phyloP scores from a whole-genome alignment of 2,888 invertebrate genomes.

The Cantharis rustica region DNA sequence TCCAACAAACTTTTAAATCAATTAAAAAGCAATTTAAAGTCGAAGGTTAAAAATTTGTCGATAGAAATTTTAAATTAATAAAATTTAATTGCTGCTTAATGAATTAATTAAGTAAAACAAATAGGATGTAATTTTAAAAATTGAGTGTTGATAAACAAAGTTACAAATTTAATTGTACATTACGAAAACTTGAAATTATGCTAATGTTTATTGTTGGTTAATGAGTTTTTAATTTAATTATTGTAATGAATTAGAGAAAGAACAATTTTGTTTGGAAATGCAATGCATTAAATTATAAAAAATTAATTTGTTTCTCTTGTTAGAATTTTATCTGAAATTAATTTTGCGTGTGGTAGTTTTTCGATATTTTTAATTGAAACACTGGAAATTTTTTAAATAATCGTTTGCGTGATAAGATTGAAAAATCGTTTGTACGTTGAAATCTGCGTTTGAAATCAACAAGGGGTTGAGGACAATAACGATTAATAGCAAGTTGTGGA shows the following conservation, averaged over 20 bases:
- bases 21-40: neutral
- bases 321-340: conserved; percentile 5
- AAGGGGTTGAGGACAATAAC: conserved; percentile 31
- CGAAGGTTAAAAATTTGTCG: neutral
- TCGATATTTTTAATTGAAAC: neutral
- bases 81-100: neutral
- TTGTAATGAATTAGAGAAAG: neutral
- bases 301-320: conserved; percentile 6
- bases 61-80: neutral
- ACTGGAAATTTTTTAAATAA: neutral
- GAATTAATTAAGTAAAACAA: neutral
- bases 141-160: neutral
- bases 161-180: neutral
- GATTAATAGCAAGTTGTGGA: conserved; percentile 40
- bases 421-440: conserved; percentile 12
- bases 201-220: neutral
- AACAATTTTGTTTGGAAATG: neutral
- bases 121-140: neutral
- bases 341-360: neutral
- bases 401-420: conserved; percentile 14
- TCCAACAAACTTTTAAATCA: neutral
- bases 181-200: neutral
- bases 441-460: conserved; percentile 27
- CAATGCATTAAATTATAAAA: neutral
- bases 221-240: neutral